These are phyloP conservation scores for Sapajus apella DNA, from an alignment of 2,113 vertebrate genomes.

Conservation along the genomic window DNA sequence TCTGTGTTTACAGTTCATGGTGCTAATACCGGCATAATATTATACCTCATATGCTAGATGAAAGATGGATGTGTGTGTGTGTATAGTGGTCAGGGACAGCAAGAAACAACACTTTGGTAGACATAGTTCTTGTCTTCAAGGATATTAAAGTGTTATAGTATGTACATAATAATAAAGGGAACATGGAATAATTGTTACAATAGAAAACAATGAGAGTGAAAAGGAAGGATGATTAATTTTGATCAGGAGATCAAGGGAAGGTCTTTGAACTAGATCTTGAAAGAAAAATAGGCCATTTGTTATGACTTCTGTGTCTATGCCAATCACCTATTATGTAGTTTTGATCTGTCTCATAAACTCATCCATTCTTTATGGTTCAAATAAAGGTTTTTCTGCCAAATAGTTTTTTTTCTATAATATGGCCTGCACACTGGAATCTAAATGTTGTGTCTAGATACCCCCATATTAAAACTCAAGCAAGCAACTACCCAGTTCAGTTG, in stretches of 20 bases:
- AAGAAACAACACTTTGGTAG: background rate
- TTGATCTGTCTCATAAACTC: background rate
- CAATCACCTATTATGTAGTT: background rate
- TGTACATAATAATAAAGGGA: background rate
- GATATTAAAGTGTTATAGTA: background rate
- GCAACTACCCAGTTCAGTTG: background rate
- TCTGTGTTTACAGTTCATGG: background rate
- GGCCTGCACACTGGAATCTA: background rate
- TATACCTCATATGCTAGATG: background rate
- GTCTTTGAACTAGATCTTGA: background rate
- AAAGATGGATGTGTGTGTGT: background rate
- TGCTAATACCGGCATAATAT: too few species aligned
- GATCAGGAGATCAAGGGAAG: background rate
- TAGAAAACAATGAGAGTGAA: background rate
- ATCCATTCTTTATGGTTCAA: background rate
- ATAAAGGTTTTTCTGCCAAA: background rate
- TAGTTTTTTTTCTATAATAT: background rate
- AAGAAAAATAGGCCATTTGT: background rate
- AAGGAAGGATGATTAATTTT: background rate
- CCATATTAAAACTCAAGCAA: background rate
- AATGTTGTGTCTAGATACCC: fast-evolving
- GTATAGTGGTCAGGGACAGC: background rate
- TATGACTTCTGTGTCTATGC: background rate
- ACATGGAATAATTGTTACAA: background rate
- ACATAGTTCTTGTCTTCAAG: background rate